A percentile compares a stretch with the other conserved stretches of the same genome.
phyloP scores from a whole-genome alignment of 2,113 vertebrate genomes.

The Bagarius yarrelli region DNA sequence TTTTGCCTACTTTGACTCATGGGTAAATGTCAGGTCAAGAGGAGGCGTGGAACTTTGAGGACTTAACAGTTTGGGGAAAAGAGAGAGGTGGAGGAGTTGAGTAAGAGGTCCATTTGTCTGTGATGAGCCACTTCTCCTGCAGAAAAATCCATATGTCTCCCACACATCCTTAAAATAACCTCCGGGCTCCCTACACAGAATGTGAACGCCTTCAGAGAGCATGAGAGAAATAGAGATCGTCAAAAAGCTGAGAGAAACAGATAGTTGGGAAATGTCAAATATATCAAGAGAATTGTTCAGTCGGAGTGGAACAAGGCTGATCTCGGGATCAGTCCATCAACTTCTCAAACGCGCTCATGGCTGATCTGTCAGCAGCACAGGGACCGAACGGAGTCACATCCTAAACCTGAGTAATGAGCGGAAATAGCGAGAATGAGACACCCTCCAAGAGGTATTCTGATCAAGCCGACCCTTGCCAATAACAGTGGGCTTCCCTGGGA shows the following conservation, averaged over 20 bases:
- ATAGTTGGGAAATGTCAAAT: neutral
- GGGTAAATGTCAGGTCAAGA: conserved; percentile 22
- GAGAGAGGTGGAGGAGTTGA: conserved; percentile 7
- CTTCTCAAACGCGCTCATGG: neutral
- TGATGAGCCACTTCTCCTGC: conserved; percentile 30
- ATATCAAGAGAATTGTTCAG: neutral
- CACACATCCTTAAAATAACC: conserved; percentile 33
- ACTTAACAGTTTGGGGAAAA: neutral
- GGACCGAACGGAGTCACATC: neutral
- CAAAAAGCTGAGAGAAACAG: conserved; percentile 1
- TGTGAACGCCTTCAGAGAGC: neutral
- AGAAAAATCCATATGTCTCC: conserved; percentile 34
- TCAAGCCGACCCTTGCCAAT: conserved; percentile 11
- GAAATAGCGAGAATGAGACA: neutral
- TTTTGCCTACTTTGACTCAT: conserved; percentile 3
- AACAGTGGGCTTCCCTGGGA: conserved; percentile 12
- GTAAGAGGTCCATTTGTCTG: conserved; percentile 27
- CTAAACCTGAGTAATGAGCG: neutral
- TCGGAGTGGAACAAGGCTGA: neutral
- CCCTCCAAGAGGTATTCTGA: neutral
- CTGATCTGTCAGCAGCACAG: neutral
- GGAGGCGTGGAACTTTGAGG: neutral
- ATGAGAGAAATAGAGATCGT: neutral
- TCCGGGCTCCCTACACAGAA: neutral
- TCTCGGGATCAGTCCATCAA: neutral